Base-by-base conservation (phyloP, 2,113 vertebrate species). In the Smithornis capensis region DNA sequence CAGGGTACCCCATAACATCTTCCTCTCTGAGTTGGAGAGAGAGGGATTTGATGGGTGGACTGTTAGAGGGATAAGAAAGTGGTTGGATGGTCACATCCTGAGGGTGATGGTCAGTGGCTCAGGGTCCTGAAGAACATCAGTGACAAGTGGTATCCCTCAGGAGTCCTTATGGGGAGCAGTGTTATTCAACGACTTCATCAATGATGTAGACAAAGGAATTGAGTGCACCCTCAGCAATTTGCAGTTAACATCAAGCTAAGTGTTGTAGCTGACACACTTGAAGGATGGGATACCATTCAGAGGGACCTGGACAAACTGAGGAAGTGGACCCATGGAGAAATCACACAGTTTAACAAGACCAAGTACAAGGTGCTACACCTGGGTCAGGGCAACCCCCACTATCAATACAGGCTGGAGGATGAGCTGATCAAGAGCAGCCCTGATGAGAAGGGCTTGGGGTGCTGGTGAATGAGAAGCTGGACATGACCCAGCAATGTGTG, bases 301-400 rank as follows among this genome's bases (percentile, higher is more conserved):
- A 60, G 57, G 6, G 27, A 33, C 12, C 27, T 28, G n/a, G n/a
- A n/a, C n/a, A n/a, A n/a, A n/a, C n/a, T n/a, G 18, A 52, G 37
- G 18, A 69, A 52, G 25, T 37, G 33, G 3, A 17, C 29, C 33
- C 27, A 22, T 17, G 16, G 35, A 12, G 40, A 57, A 19, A 3
- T 57, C 42, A 57, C 50, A 24, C 4, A 4, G 9, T 50, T 7
- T 25, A 27, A 67, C 17, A 67, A 67, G 19, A 14, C 35, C 10
- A 76, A 50, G 17, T 19, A 5, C 12, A 49, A 75, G 29, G 13
- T 27, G 21, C 37, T 42, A 5, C 37, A 18, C 8, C 13, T 31
- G 13, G 24, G 7, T 76, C 0, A 1, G 9, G 24, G 16, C 8
- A 76, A 25, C 3, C 4, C 8, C 16, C 8, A 8, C 7, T 21